phyloP scores from a whole-genome alignment of 2,888 invertebrate species.

The Stenichneumon culpator region DNA sequence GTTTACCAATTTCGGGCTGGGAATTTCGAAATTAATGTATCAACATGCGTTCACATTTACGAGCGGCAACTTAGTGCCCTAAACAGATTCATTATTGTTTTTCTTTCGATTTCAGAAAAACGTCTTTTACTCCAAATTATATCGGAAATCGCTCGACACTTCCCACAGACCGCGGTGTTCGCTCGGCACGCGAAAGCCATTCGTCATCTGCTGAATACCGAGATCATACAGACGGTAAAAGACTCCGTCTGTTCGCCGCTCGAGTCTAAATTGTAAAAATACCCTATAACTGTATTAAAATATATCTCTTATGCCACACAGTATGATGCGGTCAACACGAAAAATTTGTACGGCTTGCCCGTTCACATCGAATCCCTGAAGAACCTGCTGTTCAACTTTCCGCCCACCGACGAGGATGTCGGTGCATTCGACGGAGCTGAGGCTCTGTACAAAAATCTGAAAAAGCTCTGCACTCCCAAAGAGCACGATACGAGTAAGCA shows the following conservation, averaged over 20 bases:
- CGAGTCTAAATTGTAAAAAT: slow-evolving; percentile 30
- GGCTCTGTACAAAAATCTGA: slow-evolving; percentile 69
- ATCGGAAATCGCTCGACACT: slow-evolving; percentile 39
- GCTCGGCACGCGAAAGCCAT: slow-evolving; percentile 25
- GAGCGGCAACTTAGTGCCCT: too few relatives aligned
- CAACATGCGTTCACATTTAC: too few relatives aligned
- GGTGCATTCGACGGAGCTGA: slow-evolving; percentile 14
- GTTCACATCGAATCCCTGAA: slow-evolving; percentile 75
- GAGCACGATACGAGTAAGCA: slow-evolving; percentile 47
- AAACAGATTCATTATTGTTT: too few relatives aligned
- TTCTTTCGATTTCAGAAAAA: slow-evolving; percentile 21
- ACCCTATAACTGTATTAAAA: slow-evolving; percentile 17
- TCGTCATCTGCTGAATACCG: slow-evolving; percentile 46
- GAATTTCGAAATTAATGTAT: too few relatives aligned
- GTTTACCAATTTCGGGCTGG: too few relatives aligned
- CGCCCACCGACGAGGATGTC: slow-evolving; percentile 63
- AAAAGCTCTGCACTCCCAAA: slow-evolving; percentile 63
- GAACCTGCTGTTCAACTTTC: slow-evolving; percentile 73
- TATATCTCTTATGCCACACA: slow-evolving; percentile 53
- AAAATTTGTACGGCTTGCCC: slow-evolving; percentile 53
- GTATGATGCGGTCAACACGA: slow-evolving; percentile 42
- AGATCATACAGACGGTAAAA: slow-evolving; percentile 48
- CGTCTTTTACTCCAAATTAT: slow-evolving; percentile 46
- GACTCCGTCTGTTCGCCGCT: background rate
- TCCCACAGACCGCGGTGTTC: slow-evolving; percentile 47